Evolutionary conservation across 2,113 vertebrate species (phyloP), one percentile per base, ranked within the genome.

Genomic region (Ammodytes dubius): DNA sequence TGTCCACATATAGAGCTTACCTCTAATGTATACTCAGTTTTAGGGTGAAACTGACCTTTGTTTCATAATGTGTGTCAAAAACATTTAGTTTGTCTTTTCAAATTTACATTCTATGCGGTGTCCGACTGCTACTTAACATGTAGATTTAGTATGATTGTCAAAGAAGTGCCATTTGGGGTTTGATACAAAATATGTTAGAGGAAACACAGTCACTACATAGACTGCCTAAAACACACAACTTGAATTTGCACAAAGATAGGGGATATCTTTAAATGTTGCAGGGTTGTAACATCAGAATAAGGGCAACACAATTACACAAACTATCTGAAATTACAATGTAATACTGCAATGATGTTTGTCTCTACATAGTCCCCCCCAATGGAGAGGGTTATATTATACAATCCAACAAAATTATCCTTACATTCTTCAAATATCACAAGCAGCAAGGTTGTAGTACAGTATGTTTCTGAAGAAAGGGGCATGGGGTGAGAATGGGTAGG

Each of bases 1-100:
- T 88, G 58, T 84, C 70, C 81, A 88, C 78, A 88, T 77, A 82
- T 85, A 79, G 84, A 79, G 88, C 77, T 58, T 27, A 72, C 14
- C 8, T 59, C 35, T 65, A 80, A 80, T 65, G 75, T 75, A 70
- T 6, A 57, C 52, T 68, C 14, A 53, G 35, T n/a, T 77, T 61
- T 37, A 69, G 15, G 64, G 69, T 77, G 54, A 75, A 64, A 84
- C 40, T 14, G 59, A 73, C 56, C n/a, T 61, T 71, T 76, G 40
- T 81, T 68, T 85, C 1, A 37, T 54, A 14, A 77, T 81, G 73
- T 70, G 50, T 69, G 61, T 68, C 17, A 68, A 84, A 53, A 77
- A 53, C 59, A 39, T 63, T 71, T 67, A 75, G n/a, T 81, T 71
- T 70, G 10, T 0, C 0, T 58, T 67, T 79, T 74, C 5, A 75